These are phyloP conservation scores for Dryas iulia DNA, from an alignment of 1,140 invertebrate species.

Conservation along the genomic window DNA sequence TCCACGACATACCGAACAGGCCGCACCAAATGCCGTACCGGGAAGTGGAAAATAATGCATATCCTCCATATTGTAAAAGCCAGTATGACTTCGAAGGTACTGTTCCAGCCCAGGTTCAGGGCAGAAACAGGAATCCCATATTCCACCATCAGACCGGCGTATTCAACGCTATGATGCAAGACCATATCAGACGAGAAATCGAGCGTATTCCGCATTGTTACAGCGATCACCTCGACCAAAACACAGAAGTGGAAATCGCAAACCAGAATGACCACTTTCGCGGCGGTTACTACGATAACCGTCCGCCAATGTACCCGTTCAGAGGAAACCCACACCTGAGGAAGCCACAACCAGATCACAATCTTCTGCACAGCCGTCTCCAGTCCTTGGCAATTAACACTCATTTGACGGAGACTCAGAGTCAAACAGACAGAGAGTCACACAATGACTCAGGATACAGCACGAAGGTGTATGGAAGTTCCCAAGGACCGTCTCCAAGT, in stretches of 20 bases:
- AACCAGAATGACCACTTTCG: constrained; percentile 73
- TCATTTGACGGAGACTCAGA: constrained; percentile 74
- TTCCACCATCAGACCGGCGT: constrained; percentile 74
- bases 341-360: constrained; percentile 67
- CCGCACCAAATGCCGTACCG: constrained; percentile 66
- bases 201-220: constrained; percentile 75
- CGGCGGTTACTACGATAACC: constrained; percentile 63
- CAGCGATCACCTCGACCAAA: constrained; percentile 71
- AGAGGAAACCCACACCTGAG: constrained; percentile 54
- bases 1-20: constrained; percentile 81
- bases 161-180: constrained; percentile 79
- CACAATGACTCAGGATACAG: constrained; percentile 90
- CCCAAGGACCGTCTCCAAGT: constrained; percentile 88
- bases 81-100: constrained; percentile 62
- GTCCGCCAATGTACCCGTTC: constrained; percentile 58
- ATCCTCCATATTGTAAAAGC: constrained; percentile 48
- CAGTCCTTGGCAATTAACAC: constrained; percentile 78
- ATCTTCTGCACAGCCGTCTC: constrained; percentile 64
- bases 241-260: constrained; percentile 74
- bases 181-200: constrained; percentile 76
- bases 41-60: constrained; percentile 53
- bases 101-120: constrained; percentile 51
- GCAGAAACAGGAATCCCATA: constrained; percentile 69
- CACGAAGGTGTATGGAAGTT: constrained; percentile 88
- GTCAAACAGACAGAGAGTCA: constrained; percentile 82